These are phyloP conservation scores for Aplocera efformata DNA, from an alignment of 2,888 invertebrate species.

Conservation along the genomic window DNA sequence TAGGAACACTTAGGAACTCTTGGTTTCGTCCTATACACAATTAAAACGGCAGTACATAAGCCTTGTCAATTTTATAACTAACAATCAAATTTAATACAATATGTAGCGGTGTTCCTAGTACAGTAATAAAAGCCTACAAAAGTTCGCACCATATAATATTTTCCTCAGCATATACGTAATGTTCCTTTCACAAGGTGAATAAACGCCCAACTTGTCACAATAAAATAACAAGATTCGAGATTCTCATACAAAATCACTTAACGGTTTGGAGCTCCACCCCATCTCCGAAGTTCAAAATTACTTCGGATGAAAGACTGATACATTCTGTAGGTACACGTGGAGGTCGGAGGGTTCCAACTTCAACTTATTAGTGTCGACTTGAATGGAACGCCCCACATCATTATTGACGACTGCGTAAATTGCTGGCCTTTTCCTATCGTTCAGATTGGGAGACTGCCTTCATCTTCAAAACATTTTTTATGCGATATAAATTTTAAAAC, in stretches of 20 bases:
- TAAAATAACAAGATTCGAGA: constrained; percentile 13
- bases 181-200: constrained; percentile 1
- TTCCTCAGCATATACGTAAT: neutral
- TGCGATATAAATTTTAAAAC: too few species aligned
- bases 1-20: too few species aligned
- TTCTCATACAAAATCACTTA: constrained; percentile 14
- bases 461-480: neutral
- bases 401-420: constrained; percentile 39
- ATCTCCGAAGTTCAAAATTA: constrained; percentile 18
- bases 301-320: constrained; percentile 16
- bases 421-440: constrained; percentile 27
- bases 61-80: too few species aligned
- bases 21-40: too few species aligned
- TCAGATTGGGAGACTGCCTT: constrained; percentile 24
- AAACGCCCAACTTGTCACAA: constrained; percentile 8
- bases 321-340: constrained; percentile 8
- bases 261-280: constrained; percentile 12
- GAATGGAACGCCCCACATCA: constrained; percentile 47
- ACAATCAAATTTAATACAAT: too few species aligned
- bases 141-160: too few species aligned
- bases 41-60: too few species aligned
- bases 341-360: constrained; percentile 29
- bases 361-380: constrained; percentile 47
- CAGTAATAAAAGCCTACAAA: too few species aligned
- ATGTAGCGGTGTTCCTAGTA: too few species aligned